Evolutionary conservation across 2,797 vertebrate species (phyloP), one percentile per base, ranked within the genome.

Genomic region (Galaxias olidus): DNA sequence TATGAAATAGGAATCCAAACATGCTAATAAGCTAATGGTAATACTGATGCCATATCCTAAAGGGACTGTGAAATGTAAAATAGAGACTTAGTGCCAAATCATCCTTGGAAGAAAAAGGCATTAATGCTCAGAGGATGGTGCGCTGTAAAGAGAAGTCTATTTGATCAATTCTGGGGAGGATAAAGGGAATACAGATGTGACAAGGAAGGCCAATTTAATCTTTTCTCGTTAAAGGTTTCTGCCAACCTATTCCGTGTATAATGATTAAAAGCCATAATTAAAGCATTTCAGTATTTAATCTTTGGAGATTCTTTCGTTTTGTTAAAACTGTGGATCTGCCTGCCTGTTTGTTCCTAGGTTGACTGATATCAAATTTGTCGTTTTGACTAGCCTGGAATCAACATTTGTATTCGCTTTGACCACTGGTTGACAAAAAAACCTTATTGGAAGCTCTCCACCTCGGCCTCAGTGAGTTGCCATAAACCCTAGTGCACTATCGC

Each of bases 201-300:
- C 50, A 61, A 20, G 61, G 53, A 74, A 62, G 15, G 20, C 30
- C 20, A 68, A 52, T 64, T 73, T 40, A 65, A 62, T n/a, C 51
- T 52, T 44, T 42, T 9, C 20, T 75, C 55, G 59, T 55, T 71
- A 71, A 69, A 59, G 0, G 72, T 61, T 10, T 72, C 56, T 71
- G 73, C 62, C 48, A 65, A 54, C 61, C 4, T 45, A 4, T 10
- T 66, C 65, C 80, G 79, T 85, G 51, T 79, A 78, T 72, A 73
- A 75, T 82, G 62, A 4, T 80, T 59, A 80, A 72, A 83, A 83
- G 71, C 57, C 61, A 72, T 83, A 70, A 88, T 86, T 86, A 86
- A 88, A 75, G 59, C 67, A 41, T 76, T 78, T 76, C 58, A 75
- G 62, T 77, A 59, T 63, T 60, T 15, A 9, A 10, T 62, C 58